Evolutionary conservation across 2,888 invertebrate species (phyloP).

Genomic region (Epirrita christyi): DNA sequence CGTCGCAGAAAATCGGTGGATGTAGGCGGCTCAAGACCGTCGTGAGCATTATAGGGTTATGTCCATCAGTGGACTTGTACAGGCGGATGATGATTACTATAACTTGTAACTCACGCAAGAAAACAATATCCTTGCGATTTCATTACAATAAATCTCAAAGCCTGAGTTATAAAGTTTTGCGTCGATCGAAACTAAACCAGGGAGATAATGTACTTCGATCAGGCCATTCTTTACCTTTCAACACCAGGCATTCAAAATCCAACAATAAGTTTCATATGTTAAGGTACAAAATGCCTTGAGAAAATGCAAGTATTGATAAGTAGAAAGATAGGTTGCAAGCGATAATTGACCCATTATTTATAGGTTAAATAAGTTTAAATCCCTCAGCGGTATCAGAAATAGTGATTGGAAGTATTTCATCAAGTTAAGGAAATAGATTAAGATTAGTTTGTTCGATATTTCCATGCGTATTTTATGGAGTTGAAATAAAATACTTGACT

Average conservation of each 20-base stretch:
- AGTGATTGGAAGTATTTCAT: constrained; percentile 42
- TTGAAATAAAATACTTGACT: constrained; percentile 3
- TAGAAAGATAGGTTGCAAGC: constrained; percentile 56
- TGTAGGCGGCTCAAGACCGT: no score
- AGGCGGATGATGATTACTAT: no score
- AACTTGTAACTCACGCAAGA: constrained; percentile 61
- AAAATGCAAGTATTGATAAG: constrained; percentile 56
- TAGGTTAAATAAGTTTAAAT: constrained; percentile 54
- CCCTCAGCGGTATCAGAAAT: constrained; percentile 18
- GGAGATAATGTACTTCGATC: constrained; percentile 67
- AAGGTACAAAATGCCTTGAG: constrained; percentile 42
- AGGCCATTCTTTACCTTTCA: constrained; percentile 61
- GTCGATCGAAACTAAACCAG: constrained; percentile 68
- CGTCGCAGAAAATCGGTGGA: no score
- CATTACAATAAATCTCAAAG: constrained; percentile 74
- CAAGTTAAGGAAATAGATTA: constrained; percentile 35
- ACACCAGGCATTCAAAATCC: constrained; percentile 36
- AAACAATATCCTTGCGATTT: constrained; percentile 73
- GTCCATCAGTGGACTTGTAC: no score
- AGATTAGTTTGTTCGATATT: constrained; percentile 23
- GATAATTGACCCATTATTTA: constrained; percentile 74
- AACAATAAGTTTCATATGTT: constrained; percentile 36
- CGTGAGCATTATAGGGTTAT: no score
- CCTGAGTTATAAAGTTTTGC: constrained; percentile 71
- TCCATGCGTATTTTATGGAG: constrained; percentile 11